A percentile compares a stretch with the other conserved stretches of the same genome.
Conservation (phyloP, 1,140 invertebrate genomes). For the Aphelinus atriplicis region DNA sequence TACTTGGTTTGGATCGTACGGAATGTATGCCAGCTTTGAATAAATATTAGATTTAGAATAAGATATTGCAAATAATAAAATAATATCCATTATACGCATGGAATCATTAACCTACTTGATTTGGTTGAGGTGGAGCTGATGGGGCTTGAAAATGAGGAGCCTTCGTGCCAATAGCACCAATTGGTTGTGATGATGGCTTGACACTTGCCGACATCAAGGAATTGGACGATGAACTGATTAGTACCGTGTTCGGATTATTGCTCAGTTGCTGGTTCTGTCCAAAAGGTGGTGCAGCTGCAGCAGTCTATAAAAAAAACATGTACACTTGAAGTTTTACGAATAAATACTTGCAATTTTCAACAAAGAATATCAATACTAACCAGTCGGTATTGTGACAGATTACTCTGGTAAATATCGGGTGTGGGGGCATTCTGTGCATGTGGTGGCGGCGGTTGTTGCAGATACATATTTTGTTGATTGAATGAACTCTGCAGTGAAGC, state of each 20-base stretch:
- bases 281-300: conserved; percentile 72
- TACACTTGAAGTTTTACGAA: too few relatives aligned
- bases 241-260: conserved; percentile 86
- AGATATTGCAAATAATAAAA: conserved; percentile 6
- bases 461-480: conserved; percentile 75
- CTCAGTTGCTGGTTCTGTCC: conserved; percentile 81
- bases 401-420: conserved; percentile 83
- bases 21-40: conserved; percentile 64
- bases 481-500: conserved; percentile 70
- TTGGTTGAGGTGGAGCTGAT: conserved; percentile 64
- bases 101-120: conserved; percentile 56
- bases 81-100: background rate
- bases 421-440: conserved; percentile 68
- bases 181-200: conserved; percentile 84
- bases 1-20: conserved; percentile 67
- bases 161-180: conserved; percentile 83
- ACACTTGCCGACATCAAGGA: conserved; percentile 90
- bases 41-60: conserved; percentile 10
- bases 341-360: background rate
- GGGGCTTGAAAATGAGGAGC: conserved; percentile 63
- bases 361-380: conserved; percentile 59
- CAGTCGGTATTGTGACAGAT: conserved; percentile 79
- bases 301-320: conserved; percentile 58
- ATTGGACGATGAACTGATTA: conserved; percentile 88
- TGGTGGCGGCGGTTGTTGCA: conserved; percentile 71